Evolutionary conservation across 2,888 invertebrate genomes (phyloP), one percentile per base, ranked within the genome.

Genomic region (Brachypalpus laphriformis): DNA sequence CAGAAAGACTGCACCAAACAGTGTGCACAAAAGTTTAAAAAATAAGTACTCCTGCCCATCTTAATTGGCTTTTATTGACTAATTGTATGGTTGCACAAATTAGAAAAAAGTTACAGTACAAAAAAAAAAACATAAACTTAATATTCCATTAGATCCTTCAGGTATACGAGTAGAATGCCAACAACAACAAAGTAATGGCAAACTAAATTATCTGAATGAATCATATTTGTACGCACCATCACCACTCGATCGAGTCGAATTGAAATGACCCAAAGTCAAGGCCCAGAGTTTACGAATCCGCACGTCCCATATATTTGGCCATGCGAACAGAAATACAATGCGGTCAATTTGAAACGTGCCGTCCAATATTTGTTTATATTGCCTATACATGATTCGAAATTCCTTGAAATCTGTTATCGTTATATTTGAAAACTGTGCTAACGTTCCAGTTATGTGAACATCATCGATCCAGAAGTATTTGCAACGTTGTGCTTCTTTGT

Each of bases 381-480:
- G 86, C 7, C 63, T 18, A 11, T 83, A 81, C 40, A 88, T 88
- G 16, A 91, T 88, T 34, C 91, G 87, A 87, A 88, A 89, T 14
- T 89, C 87, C 63, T 87, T 49, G 65, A 90, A 88, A 61, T 88
- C 90, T 25, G 93, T 93, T 87, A 93, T 93, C 14, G 92, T 92
- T 59, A 93, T 90, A 88, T 93, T 93, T 42, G 92, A 91, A 86
- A 92, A 91, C 87, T 92, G 91, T 9, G 93, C 93, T 71, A 95
- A 89, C 0, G 94, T 92, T 22, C 96, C 97, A 0, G 97, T 96
- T 40, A 97, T 93, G 88, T 95, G 96, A 37, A 96, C 96, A 90
- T 97, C 97, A 89, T 97, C 97, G 61, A 97, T 95, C 97, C 97
- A 97, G 92, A 97, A 96, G 89, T 95, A 96, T 1, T 94, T 94